Evolutionary conservation across 2,888 invertebrate genomes (phyloP).

Genomic region (Brachylomia viminalis): DNA sequence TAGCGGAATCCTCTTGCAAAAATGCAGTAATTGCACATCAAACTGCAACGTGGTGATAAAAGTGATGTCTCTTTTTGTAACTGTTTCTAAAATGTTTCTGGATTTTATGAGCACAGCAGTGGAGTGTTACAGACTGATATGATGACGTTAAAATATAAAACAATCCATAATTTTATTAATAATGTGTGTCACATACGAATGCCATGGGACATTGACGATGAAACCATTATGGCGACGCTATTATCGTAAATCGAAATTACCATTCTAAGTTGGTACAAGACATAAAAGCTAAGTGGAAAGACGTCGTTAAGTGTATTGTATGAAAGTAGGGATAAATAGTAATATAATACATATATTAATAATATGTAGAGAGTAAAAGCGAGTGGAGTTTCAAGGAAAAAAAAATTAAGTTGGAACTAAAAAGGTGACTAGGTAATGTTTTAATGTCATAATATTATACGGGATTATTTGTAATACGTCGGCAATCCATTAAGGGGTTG

Average conservation of each 20-base stretch:
- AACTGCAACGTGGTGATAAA: neutral
- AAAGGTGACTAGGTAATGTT: neutral
- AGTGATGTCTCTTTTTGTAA: neutral
- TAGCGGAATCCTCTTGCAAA: too few species aligned
- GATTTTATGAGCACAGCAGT: neutral
- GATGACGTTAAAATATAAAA: slow-evolving; percentile 13
- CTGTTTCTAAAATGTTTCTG: neutral
- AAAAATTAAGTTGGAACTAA: neutral
- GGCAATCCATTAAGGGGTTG: too few species aligned
- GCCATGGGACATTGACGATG: slow-evolving; percentile 70
- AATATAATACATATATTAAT: slow-evolving; percentile 36
- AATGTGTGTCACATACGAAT: slow-evolving; percentile 67
- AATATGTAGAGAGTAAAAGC: slow-evolving; percentile 7
- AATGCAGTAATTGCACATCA: neutral
- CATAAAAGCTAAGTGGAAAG: slow-evolving; percentile 60
- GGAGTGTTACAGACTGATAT: neutral
- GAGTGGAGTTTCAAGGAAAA: slow-evolving; percentile 2
- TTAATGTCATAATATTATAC: neutral
- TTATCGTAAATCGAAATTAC: slow-evolving; percentile 83
- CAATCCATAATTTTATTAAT: slow-evolving; percentile 51
- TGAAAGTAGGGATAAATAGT: slow-evolving; percentile 37
- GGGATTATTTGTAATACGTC: too few species aligned
- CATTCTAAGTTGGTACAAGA: slow-evolving; percentile 69
- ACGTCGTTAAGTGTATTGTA: slow-evolving; percentile 44
- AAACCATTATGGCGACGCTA: slow-evolving; percentile 70